These are phyloP conservation scores for Lagenorhynchus albirostris DNA, from an alignment of 2,113 vertebrate species.

Conservation along the genomic window DNA sequence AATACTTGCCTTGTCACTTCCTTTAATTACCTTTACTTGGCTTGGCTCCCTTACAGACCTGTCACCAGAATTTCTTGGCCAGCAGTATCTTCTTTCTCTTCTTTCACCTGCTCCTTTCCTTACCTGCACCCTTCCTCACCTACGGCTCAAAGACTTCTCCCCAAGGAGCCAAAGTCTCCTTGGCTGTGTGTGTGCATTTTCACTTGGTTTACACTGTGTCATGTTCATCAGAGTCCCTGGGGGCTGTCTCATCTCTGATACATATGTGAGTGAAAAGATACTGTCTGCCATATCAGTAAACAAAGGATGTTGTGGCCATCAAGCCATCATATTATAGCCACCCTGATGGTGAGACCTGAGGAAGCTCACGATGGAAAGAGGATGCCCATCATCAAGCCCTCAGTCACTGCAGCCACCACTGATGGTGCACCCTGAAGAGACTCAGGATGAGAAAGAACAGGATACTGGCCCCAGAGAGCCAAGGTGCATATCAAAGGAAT, in stretches of 20 bases:
- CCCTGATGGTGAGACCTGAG: background rate
- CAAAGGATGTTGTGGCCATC: background rate
- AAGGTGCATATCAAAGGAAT: background rate
- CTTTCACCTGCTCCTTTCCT: background rate
- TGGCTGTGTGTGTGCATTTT: background rate
- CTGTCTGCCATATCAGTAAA: background rate
- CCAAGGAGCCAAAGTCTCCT: background rate
- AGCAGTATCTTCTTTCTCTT: background rate
- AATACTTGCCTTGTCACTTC: background rate
- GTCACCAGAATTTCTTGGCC: background rate
- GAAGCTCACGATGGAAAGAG: background rate
- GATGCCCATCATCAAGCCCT: background rate
- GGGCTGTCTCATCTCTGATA: background rate
- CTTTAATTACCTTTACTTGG: background rate
- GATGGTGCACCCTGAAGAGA: background rate
- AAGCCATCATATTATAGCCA: background rate
- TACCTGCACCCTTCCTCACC: background rate
- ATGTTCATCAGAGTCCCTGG: background rate
- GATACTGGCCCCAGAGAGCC: background rate
- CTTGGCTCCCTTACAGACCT: fast-evolving
- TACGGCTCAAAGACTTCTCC: background rate
- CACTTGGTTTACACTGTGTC: background rate
- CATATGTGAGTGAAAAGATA: background rate
- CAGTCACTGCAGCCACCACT: no score
- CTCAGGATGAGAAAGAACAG: background rate